Conservation (phyloP, 2,888 invertebrate species). For the Amblyteles armatorius region DNA sequence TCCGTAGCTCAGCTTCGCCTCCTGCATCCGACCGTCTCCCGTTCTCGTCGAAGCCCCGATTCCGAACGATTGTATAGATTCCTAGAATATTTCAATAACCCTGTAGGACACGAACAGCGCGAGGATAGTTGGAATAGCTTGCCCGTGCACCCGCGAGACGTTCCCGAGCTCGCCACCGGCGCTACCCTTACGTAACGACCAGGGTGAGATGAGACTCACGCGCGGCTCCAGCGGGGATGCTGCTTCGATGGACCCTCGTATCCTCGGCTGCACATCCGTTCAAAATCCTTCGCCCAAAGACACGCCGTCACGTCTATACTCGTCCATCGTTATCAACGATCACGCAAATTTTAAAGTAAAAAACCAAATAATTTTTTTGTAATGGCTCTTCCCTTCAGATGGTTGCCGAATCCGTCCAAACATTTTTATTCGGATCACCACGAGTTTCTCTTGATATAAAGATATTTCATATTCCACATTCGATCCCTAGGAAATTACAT, state of each 20-base stretch:
- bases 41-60: conserved; percentile 46
- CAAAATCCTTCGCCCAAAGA: background rate
- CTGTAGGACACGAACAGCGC: conserved; percentile 72
- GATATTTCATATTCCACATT: background rate
- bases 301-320: background rate
- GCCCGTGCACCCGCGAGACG: conserved; percentile 46
- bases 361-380: too few species aligned
- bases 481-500: background rate
- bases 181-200: conserved; percentile 41
- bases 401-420: background rate
- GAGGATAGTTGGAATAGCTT: conserved; percentile 80
- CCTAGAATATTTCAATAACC: conserved; percentile 81
- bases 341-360: too few species aligned
- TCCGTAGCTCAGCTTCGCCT: conserved; percentile 48
- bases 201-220: conserved; percentile 3
- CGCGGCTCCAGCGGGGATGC: conserved; percentile 16
- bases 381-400: too few species aligned
- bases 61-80: conserved; percentile 77
- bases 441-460: background rate
- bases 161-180: conserved; percentile 31
- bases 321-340: too few species aligned
- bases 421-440: background rate
- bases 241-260: background rate
- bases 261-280: background rate
- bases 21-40: conserved; percentile 7